phyloP scores from a whole-genome alignment of 2,888 invertebrate species.

The Acleris emargana region DNA sequence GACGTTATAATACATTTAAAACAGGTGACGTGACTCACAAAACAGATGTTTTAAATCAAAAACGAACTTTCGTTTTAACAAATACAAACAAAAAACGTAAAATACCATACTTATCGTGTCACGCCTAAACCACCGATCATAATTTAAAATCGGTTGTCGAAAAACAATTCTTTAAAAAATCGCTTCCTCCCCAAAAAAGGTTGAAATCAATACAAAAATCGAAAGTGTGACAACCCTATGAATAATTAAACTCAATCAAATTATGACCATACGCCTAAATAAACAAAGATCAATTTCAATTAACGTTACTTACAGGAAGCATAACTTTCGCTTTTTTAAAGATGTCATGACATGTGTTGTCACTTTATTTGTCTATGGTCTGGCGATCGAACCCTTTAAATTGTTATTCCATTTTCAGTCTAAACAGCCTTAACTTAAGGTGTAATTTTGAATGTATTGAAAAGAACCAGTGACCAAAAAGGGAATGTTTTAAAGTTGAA shows the following conservation, averaged over 20 bases:
- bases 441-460: conserved; percentile 31
- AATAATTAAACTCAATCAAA: not conserved
- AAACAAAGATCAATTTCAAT: not conserved
- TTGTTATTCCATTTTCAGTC: conserved; percentile 32
- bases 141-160: conserved; percentile 21
- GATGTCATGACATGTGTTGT: conserved; percentile 51
- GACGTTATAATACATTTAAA: no score
- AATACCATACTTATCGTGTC: conserved; percentile 32
- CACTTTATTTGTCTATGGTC: conserved; percentile 40
- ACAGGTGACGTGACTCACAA: no score
- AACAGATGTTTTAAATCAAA: not conserved
- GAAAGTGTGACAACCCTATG: conserved; percentile 38
- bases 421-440: conserved; percentile 37
- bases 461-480: conserved; percentile 44
- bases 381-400: conserved; percentile 29
- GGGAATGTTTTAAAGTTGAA: conserved; percentile 62
- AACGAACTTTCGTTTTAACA: not conserved
- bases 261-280: not conserved
- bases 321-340: conserved; percentile 47
- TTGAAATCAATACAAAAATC: conserved; percentile 45
- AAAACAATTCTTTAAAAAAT: conserved; percentile 41
- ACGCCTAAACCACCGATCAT: conserved; percentile 11
- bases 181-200: conserved; percentile 42
- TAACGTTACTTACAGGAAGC: conserved; percentile 18
- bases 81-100: not conserved